phyloP scores from a whole-genome alignment of 2,888 invertebrate genomes.

The Callinectes sapidus region DNA sequence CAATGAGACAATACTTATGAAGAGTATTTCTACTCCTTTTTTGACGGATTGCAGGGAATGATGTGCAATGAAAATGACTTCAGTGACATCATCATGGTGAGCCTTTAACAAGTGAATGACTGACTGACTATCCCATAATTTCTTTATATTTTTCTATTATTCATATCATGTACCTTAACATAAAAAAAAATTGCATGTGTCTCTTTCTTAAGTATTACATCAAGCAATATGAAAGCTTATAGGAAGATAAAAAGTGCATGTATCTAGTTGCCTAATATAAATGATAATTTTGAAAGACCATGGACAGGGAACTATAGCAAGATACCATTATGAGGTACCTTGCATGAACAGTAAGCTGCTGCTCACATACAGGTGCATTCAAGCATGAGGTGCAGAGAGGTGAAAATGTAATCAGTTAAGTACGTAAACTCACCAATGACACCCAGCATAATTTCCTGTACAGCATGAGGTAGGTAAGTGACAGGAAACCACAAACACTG shows the following conservation, averaged over 20 bases:
- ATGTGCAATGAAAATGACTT: neutral
- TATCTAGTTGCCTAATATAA: neutral
- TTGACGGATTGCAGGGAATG: neutral
- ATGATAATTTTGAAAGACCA: conserved; percentile 5
- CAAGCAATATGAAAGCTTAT: neutral
- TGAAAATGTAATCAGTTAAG: neutral
- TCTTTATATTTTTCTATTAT: neutral
- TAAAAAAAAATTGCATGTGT: neutral
- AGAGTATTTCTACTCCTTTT: neutral
- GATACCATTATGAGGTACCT: neutral
- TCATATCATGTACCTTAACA: neutral
- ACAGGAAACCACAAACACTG: neutral
- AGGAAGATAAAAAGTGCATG: neutral
- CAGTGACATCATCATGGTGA: neutral
- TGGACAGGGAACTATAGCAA: neutral
- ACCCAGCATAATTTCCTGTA: neutral
- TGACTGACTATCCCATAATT: neutral
- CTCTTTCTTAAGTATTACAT: neutral
- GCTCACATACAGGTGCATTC: neutral
- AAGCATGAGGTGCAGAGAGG: neutral
- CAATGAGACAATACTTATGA: neutral
- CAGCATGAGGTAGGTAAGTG: neutral
- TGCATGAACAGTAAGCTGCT: neutral
- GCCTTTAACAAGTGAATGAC: conserved; percentile 3
- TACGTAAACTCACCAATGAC: neutral